phyloP scores from a whole-genome alignment of 2,113 vertebrate genomes.

The Tautogolabrus adspersus region DNA sequence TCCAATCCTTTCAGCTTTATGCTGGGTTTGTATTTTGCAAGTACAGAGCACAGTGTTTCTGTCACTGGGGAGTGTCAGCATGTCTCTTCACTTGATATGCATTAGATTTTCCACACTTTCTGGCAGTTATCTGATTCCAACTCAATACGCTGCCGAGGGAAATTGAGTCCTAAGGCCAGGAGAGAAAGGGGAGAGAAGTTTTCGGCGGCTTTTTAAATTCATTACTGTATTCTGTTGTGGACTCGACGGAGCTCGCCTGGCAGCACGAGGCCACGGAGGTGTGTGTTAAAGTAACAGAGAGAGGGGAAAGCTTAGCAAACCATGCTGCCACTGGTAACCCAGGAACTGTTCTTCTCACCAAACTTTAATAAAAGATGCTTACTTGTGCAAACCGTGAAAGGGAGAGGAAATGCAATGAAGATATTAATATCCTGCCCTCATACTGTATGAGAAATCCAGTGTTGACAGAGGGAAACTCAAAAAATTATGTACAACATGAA shows the following conservation, averaged over 20 bases:
- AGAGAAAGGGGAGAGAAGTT: slow-evolving; percentile 52
- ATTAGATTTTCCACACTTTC: slow-evolving; percentile 76
- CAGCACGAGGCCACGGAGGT: slow-evolving; percentile 50
- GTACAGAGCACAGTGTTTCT: slow-evolving; percentile 54
- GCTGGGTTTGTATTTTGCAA: slow-evolving; percentile 64
- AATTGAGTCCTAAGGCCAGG: slow-evolving; percentile 76
- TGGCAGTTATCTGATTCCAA: slow-evolving; percentile 78
- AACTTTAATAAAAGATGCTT: slow-evolving; percentile 28
- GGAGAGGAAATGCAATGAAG: not conserved
- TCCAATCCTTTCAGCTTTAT: slow-evolving; percentile 49
- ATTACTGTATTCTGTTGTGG: slow-evolving; percentile 63
- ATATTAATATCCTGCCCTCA: not conserved
- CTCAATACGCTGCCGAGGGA: slow-evolving; percentile 69
- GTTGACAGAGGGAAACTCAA: not conserved
- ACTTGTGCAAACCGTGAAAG: slow-evolving; percentile 21
- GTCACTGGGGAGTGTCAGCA: slow-evolving; percentile 62
- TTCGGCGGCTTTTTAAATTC: slow-evolving; percentile 69
- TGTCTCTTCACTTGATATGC: slow-evolving; percentile 78
- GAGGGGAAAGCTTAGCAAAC: slow-evolving; percentile 22
- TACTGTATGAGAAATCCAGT: not conserved
- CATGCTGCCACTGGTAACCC: slow-evolving; percentile 33
- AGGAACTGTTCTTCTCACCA: slow-evolving; percentile 6
- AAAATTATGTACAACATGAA: not conserved
- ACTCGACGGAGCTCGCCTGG: slow-evolving; percentile 52
- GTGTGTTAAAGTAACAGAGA: slow-evolving; percentile 44